Conservation (phyloP, 2,113 vertebrate genomes). For the Pandion haliaetus region DNA sequence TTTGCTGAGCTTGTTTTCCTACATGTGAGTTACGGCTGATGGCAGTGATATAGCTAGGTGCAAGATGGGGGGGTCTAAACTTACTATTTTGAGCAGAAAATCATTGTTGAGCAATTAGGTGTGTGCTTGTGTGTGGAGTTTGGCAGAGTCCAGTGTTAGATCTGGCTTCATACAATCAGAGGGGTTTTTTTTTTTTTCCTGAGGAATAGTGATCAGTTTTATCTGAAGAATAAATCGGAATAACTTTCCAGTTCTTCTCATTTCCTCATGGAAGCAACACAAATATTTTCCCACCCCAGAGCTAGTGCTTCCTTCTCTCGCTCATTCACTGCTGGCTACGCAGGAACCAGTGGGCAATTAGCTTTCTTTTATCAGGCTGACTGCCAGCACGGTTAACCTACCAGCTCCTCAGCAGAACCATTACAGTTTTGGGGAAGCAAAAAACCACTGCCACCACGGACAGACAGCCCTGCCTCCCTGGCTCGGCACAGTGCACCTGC, state of each 20-base stretch:
- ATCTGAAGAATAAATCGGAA: background rate
- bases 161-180: background rate
- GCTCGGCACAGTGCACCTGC: rapidly evolving
- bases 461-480: background rate
- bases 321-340: background rate
- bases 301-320: background rate
- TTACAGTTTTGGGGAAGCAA: background rate
- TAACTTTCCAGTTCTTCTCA: background rate
- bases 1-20: background rate
- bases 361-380: background rate
- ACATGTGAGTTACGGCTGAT: background rate
- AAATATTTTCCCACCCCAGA: background rate
- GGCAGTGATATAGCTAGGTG: background rate
- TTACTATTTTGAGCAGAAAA: background rate
- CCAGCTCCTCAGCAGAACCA: background rate
- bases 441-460: background rate
- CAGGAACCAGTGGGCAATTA: background rate
- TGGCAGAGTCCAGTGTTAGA: background rate
- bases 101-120: background rate
- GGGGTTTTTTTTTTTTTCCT: background rate
- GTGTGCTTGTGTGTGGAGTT: background rate
- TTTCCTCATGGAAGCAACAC: background rate
- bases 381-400: background rate
- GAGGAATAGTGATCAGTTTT: background rate
- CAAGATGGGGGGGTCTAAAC: background rate